Evolutionary conservation across 2,797 vertebrate species (phyloP).

Genomic region (Falco naumanni): DNA sequence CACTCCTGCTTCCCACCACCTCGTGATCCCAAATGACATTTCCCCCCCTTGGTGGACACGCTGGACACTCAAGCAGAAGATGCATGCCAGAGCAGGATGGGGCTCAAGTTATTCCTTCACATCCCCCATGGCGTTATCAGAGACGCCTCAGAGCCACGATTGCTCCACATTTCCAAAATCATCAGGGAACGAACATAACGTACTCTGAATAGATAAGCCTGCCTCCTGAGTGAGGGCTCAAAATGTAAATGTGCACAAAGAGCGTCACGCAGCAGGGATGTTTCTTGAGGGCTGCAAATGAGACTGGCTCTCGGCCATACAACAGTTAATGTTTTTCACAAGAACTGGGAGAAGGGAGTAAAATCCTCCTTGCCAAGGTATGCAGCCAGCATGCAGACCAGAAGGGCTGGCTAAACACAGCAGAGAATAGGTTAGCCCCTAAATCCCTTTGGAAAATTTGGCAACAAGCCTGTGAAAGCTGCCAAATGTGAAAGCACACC

Average conservation of each 20-base stretch:
- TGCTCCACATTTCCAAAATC: neutral
- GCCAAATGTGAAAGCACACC: neutral
- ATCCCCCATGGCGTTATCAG: neutral
- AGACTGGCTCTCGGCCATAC: neutral
- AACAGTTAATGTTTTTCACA: neutral
- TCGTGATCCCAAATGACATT: neutral
- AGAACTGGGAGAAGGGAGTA: neutral
- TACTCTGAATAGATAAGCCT: neutral
- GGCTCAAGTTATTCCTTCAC: neutral
- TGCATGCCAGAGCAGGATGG: neutral
- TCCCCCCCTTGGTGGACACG: neutral
- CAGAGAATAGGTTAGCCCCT: neutral
- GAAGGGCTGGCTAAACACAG: neutral
- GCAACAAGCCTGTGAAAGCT: neutral
- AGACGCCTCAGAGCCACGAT: neutral
- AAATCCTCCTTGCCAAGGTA: neutral
- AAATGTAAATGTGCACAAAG: neutral
- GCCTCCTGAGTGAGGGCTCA: neutral
- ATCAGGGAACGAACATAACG: fast-evolving
- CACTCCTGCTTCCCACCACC: neutral
- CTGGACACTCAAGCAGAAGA: neutral
- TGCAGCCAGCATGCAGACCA: neutral
- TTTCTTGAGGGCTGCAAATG: neutral
- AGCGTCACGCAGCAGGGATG: neutral
- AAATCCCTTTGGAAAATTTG: neutral